Base-by-base conservation (phyloP, 2,797 vertebrate genomes). In the Phoeniculus purpureus region DNA sequence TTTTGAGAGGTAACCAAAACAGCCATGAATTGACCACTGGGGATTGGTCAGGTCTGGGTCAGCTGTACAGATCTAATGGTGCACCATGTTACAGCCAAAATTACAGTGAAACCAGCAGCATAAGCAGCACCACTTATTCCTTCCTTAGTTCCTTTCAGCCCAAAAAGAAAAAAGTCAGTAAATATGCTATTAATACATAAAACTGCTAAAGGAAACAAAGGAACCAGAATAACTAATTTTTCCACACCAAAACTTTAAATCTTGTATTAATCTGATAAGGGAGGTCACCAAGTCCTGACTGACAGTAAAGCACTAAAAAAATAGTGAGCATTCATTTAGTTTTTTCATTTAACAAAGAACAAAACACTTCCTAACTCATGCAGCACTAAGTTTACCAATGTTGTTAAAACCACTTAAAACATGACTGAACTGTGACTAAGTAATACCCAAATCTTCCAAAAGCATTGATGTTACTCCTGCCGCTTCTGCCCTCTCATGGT, bases 401-500 rank as follows among this genome's bases (percentile, higher is more conserved):
- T 29, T 27, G 68, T 32, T 67, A 27, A 54, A 85, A 71, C 11
- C 65, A 62, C 9, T 73, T 62, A 62, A 31, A 87, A 17, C 15
- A 32, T 0, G 2, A 61, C 67, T 64, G 67, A 26, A 34, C 34
- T 26, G 50, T 52, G 29, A 60, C 15, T 17, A 52, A 58, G 25
- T 20, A 76, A 77, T 1, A 34, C 0, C 8, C 45, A 80, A 77
- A 67, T 68, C 40, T 4, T 1, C 21, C 50, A 70, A 43, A 40
- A 76, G 37, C 2, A 48, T 61, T 47, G 73, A 23, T 19, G 19
- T 18, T 83, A 73, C 12, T 76, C 67, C 89, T 77, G 61, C 85
- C 74, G 47, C 75, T 94, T 88, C 94, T 94, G 90, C 59, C 70
- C 83, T 78, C 91, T 87, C 21, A 82, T 26, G 75, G 75, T 31